phyloP scores from a whole-genome alignment of 2,113 vertebrate genomes.

The Physeter macrocephalus region DNA sequence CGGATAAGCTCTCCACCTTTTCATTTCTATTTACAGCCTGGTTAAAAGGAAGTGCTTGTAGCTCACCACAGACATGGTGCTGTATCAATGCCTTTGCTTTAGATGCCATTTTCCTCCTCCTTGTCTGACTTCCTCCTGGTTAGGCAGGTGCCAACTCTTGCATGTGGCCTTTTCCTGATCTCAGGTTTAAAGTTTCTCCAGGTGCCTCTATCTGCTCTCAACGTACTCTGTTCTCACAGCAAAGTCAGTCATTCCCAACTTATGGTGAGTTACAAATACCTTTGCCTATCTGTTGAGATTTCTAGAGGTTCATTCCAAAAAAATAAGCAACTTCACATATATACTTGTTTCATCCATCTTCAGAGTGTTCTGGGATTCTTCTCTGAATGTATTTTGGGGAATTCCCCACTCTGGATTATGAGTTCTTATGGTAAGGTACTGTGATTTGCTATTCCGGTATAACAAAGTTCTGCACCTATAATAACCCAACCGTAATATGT shows the following conservation, averaged over 20 bases:
- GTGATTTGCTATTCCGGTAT: not conserved
- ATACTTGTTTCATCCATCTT: not conserved
- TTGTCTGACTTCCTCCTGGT: not conserved
- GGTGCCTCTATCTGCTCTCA: accelerated
- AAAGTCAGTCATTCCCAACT: too few species aligned
- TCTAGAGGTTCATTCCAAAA: not conserved
- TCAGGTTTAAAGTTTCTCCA: too few species aligned
- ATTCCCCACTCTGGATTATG: not conserved
- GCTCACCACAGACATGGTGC: not conserved
- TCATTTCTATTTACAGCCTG: not conserved
- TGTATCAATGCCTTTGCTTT: not conserved
- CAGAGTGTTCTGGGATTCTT: not conserved
- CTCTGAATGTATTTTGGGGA: not conserved
- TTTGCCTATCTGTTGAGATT: not conserved
- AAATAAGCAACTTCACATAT: not conserved
- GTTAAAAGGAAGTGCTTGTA: not conserved
- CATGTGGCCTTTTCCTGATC: not conserved
- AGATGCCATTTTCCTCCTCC: not conserved
- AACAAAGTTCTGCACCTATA: not conserved
- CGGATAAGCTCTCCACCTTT: not conserved
- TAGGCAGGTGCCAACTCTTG: not conserved
- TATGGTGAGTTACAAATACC: not conserved
- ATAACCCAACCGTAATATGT: not conserved
- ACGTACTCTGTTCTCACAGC: not conserved
- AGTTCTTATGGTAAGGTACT: not conserved